Base-by-base conservation (phyloP, 2,888 invertebrate species). In the Rutpela maculata region DNA sequence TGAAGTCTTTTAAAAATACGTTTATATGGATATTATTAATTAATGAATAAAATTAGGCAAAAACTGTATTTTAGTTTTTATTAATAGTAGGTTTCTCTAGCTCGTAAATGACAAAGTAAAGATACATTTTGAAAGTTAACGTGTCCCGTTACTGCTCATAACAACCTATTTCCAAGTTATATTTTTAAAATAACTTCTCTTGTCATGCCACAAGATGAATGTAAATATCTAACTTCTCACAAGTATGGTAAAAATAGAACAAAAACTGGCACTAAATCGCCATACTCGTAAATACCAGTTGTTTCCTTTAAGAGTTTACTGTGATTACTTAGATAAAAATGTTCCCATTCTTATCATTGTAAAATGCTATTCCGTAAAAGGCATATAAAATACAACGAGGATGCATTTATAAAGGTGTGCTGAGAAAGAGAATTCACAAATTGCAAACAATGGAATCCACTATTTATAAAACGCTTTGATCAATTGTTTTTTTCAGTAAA, bases 191-290 rank as follows among this genome's bases (percentile, higher is more conserved):
- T 50, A 50, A 50, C 50, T 50, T 15, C 50, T 50, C n/a, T 50
- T n/a, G 18, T 43, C 43, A 43, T 6, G 43, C 43, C 18, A 19
- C 26, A 17, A 1, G 12, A 65, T 63, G 62, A 35, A 63, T 63
- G 11, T 22, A 62, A 62, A 62, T 62, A 12, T 62, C 63, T 43
- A 43, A 43, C 65, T 65, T 38, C 38, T 18, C 12, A 22, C 65
- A 65, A 65, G 22, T 65, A 65, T 43, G 65, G 65, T 43, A 17
- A 18, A 65, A 65, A 65, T 17, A 65, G 65, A 65, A 43, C 43
- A 65, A 65, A 19, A 38, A 65, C 12, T 43, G 19, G 65, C 18
- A 65, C 18, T 43, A 18, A 11, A 15, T 7, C 11, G 43, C 11
- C 65, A 43, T 65, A 50, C 3, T n/a, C 50, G 50, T 22, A 65